phyloP scores from a whole-genome alignment of 1,140 invertebrate genomes.

The Drosophila virilis region DNA sequence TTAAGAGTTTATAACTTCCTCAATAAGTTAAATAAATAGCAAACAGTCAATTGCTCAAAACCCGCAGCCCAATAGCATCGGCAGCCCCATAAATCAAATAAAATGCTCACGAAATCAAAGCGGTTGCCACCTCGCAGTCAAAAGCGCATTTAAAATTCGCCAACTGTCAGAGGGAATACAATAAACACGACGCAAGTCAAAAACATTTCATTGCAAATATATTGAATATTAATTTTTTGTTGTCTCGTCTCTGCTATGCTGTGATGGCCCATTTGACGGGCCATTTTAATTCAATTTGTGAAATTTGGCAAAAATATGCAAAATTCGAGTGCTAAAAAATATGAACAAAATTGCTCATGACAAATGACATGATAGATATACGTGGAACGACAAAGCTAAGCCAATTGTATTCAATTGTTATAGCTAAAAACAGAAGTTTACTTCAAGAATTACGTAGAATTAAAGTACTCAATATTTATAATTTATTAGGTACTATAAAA shows the following conservation, averaged over 20 bases:
- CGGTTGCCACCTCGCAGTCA: constrained; percentile 46
- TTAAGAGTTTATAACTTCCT: constrained; percentile 48
- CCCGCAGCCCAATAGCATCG: constrained; percentile 16
- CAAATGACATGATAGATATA: constrained; percentile 58
- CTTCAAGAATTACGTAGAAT: no score
- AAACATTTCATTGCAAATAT: constrained; percentile 75
- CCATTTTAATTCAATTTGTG: constrained; percentile 71
- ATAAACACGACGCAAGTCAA: constrained; percentile 66
- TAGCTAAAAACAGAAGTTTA: not conserved
- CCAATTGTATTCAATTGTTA: constrained; percentile 20
- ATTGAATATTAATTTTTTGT: constrained; percentile 73
- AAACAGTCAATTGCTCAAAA: constrained; percentile 33
- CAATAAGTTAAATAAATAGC: constrained; percentile 31
- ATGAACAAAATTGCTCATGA: constrained; percentile 47
- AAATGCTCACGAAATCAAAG: constrained; percentile 53
- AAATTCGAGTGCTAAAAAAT: constrained; percentile 43
- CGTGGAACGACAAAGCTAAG: constrained; percentile 1
- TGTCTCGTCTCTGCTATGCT: constrained; percentile 27
- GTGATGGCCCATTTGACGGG: constrained; percentile 40
- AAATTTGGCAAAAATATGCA: constrained; percentile 52
- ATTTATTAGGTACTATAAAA: no score
- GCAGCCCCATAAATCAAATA: constrained; percentile 65
- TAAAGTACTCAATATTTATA: no score
- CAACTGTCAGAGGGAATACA: constrained; percentile 66
- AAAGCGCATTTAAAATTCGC: constrained; percentile 67